Conservation (phyloP, 2,888 invertebrate genomes). For the Merodon equestris region DNA sequence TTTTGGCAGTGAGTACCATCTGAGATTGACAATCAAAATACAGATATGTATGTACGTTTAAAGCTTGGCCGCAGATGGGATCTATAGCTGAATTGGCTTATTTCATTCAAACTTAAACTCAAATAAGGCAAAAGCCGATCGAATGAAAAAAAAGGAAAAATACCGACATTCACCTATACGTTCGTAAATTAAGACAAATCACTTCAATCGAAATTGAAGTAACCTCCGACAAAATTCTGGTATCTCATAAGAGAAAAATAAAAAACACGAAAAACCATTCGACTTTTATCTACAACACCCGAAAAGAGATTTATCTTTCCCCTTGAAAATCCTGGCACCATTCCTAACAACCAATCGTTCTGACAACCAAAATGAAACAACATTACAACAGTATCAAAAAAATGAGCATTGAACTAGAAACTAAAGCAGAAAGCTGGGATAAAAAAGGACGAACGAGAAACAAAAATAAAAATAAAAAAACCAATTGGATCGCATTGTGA, state of each 20-base stretch:
- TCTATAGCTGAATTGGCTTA: neutral
- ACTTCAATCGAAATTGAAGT: conserved; percentile 19
- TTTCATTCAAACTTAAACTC: neutral
- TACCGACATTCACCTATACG: neutral
- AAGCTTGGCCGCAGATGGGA: neutral
- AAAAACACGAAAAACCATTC: neutral
- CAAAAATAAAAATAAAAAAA: conserved; percentile 4
- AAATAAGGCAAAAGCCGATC: neutral
- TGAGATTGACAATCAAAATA: neutral
- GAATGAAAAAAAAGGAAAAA: neutral
- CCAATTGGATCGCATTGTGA: conserved; percentile 34
- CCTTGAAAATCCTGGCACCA: conserved; percentile 41
- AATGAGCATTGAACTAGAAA: conserved; percentile 7
- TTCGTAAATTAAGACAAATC: conserved; percentile 35
- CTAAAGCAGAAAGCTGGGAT: conserved; percentile 18
- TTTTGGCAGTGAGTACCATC: neutral
- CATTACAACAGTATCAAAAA: too few relatives aligned
- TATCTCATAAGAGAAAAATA: neutral
- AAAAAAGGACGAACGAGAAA: neutral
- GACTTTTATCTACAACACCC: neutral
- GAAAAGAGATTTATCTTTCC: conserved; percentile 7
- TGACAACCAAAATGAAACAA: conserved; percentile 23
- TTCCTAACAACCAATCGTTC: conserved; percentile 32
- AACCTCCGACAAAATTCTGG: neutral
- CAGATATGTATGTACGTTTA: neutral